Conservation (phyloP, 1,140 invertebrate genomes). For the Leptoteleia sp. region DNA sequence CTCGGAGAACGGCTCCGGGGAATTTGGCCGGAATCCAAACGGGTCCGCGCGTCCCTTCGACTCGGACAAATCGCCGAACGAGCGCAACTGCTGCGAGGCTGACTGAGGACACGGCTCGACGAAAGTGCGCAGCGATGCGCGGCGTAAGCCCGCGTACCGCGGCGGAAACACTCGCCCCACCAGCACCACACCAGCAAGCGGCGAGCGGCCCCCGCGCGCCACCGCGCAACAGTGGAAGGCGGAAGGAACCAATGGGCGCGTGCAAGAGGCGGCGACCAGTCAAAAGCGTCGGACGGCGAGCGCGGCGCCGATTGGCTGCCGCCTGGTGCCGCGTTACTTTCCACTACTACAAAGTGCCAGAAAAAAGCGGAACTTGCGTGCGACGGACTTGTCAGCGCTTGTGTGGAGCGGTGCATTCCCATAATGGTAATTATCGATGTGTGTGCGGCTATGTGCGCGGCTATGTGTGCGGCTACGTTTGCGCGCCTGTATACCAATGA, state of each 20-base stretch:
- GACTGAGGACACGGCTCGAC: constrained; percentile 49
- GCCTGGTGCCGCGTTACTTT: constrained; percentile 49
- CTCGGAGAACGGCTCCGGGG: no score
- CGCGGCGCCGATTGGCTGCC: constrained; percentile 48
- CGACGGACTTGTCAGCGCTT: constrained; percentile 57
- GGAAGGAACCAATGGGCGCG: constrained; percentile 47
- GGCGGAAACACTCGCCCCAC: constrained; percentile 8
- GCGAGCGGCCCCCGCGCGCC: no score
- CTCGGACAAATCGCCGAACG: no score
- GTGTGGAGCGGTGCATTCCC: constrained; percentile 56
- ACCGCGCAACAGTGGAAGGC: constrained; percentile 23
- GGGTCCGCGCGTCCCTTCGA: no score
- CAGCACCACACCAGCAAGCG: no score
- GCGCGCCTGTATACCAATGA: constrained; percentile 48
- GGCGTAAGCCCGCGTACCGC: constrained; percentile 17
- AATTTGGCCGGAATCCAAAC: no score
- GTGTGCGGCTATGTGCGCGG: no score
- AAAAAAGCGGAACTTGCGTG: constrained; percentile 63
- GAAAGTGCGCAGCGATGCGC: constrained; percentile 64
- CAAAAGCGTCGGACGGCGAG: constrained; percentile 28
- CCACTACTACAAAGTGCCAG: constrained; percentile 47
- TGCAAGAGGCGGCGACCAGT: constrained; percentile 42
- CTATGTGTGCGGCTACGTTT: no score
- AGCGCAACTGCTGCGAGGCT: constrained; percentile 28
- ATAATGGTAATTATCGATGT: constrained; percentile 64